Base-by-base conservation (phyloP, 2,888 invertebrate genomes). In the Trimorus sp. region DNA sequence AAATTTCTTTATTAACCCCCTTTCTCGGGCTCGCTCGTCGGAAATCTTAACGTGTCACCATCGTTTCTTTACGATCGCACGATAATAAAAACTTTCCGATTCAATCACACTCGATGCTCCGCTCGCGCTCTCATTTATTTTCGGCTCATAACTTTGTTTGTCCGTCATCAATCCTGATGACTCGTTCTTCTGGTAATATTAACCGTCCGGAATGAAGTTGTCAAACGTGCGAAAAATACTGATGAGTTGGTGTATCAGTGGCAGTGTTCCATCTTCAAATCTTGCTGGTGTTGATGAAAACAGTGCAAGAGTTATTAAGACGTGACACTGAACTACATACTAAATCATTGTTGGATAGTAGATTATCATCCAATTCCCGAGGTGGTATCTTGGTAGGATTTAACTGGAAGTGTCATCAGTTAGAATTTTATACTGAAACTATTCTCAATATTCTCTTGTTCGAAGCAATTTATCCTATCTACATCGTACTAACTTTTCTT, bases 1-100 rank as follows among this genome's bases (percentile, higher is more conserved):
- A 88, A 87, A 88, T 87, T 87, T 85, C 88, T 88, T 88, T 88
- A 88, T 88, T 88, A 88, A 86, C 85, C 86, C 79, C 85, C 82
- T 86, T 86, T 84, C 84, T 77, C 62, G 73, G 60, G 83, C 68
- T 69, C 66, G 73, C 83, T 66, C 66, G 81, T 78, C 51, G 75
- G 82, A 85, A 79, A 84, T 79, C 77, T 80, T 54, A 84, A 82
- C 84, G 79, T 77, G 82, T 83, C 82, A 83, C 75, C 82, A 59
- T 26, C 26, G 4, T 79, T 79, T 62, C 70, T 78, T 70, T 77
- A 62, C 56, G 80, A 78, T 79, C 71, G 14, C 58, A 60, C 42
- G 79, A 81, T 79, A 68, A 59, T 74, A 59, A 40, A 62, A 73
- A 73, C 49, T 70, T 62, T 66, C 59, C 74, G 58, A 76, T 62